Base-by-base conservation (phyloP, 2,797 vertebrate species). In the Brachyalestes nurse region DNA sequence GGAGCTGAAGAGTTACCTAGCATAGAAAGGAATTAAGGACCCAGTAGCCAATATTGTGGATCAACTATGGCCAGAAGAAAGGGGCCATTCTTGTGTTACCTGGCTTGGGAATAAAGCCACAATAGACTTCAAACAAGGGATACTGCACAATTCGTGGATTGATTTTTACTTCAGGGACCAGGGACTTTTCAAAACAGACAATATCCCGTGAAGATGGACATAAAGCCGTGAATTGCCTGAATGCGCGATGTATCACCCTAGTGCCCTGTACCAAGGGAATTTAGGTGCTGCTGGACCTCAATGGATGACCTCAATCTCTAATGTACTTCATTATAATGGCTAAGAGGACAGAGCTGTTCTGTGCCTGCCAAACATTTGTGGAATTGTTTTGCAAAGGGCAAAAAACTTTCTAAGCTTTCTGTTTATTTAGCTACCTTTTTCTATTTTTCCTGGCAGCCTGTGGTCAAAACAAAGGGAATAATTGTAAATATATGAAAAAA, bases 1-100 rank as follows among this genome's bases (percentile, higher is more conserved):
- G 82, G 90, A 92, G 92, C 92, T 90, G 87, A 88, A 93, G 93
- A 94, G 93, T 93, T 94, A 92, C 91, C 92, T 93, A 88, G 90
- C 91, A 93, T 88, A 89, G 92, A 93, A 88, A 89, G 86, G 92
- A 94, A 94, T 95, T 95, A 95, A 91, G 91, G 92, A 94, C 92
- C 38, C 93, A 94, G 94, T 95, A 92, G 94, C 93, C 94, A 95
- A 95, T 94, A 94, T 93, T 94, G 93, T 93, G 94, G 93, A 93
- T 95, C 92, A 94, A 93, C 93, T 94, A 91, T 91, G 89, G 83
- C 2, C 85, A 83, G 89, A 91, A 94, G 89, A 95, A 95, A 93
- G 90, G 92, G 88, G 53, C 88, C 90, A 93, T 95, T 95, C 91
- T 94, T 94, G 90, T 90, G 92, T 93, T 93, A 95, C 92, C 93